Base-by-base conservation (phyloP, 2,797 vertebrate species). In the Xiphorhynchus erythropygius region DNA sequence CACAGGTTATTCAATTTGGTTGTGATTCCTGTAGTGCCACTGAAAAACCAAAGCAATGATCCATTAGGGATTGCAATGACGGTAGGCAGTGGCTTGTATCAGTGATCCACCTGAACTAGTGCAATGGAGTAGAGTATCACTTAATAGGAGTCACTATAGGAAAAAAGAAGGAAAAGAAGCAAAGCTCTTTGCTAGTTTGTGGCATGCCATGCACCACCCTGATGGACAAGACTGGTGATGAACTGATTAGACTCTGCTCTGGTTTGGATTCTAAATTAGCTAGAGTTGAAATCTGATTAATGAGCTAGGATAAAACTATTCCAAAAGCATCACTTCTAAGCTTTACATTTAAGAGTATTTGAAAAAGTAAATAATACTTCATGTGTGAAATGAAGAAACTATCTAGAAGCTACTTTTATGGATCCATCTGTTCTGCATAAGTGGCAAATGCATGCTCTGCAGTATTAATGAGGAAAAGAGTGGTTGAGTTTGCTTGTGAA, bases 361-460 rank as follows among this genome's bases (percentile, higher is more conserved):
- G 32, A 44, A 70, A 77, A 94, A 87, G 11, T 59, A 93, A 90
- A 76, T 75, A 84, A 52, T 71, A 62, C 69, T 90, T 90, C 74
- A 23, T 78, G 24, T 76, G 77, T 68, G 73, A 89, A 94, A 80
- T 64, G 13, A 87, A 83, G 75, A 74, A 90, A 46, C 16, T 15
- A 21, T 87, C 49, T 80, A 53, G 27, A 92, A 87, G 24, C 10
- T 95, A 55, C 77, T 91, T 93, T 83, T 53, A 68, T 30, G 0
- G 2, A 74, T 71, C 70, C 56, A 44, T 92, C 56, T 90, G 71
- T 87, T 92, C 89, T 94, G 37, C 25, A 2, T 70, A 60, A 87
- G 41, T 73, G 47, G 21, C 67, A 74, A 87, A 60, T 42, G 44
- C 50, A 42, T 28, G 39, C 56, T 86, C 47, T 84, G 44, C 37